Percentiles rank a stretch among this genome's conserved stretches.
Evolutionary conservation across 2,113 vertebrate genomes (phyloP).

Genomic region (Scomber japonicus): DNA sequence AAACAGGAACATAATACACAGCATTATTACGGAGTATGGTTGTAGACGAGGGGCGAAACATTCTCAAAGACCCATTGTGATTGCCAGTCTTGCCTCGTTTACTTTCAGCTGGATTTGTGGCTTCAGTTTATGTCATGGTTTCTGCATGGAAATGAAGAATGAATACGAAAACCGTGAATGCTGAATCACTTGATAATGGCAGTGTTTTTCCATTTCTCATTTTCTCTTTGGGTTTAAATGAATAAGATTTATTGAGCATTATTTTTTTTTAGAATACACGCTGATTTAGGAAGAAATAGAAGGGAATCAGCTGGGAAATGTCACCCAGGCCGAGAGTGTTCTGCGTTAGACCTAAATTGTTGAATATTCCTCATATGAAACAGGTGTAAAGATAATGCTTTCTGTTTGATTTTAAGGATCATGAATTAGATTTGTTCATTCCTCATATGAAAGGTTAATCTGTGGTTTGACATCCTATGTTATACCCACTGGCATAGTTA

Average conservation of each 20-base stretch:
- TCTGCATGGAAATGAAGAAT: constrained; percentile 63
- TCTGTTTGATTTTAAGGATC: constrained; percentile 5
- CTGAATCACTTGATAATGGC: constrained; percentile 59
- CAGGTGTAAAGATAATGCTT: neutral
- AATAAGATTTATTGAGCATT: constrained; percentile 44
- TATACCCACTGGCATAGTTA: too few relatives aligned
- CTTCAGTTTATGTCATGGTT: constrained; percentile 58
- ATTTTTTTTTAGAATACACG: constrained; percentile 11
- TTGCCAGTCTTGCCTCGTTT: constrained; percentile 63
- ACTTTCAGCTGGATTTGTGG: constrained; percentile 67
- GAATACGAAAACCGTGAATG: constrained; percentile 56
- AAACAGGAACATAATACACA: constrained; percentile 71
- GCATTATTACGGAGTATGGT: constrained; percentile 70
- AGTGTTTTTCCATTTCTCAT: constrained; percentile 41
- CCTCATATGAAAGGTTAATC: neutral
- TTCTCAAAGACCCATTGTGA: constrained; percentile 77
- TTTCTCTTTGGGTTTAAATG: constrained; percentile 39
- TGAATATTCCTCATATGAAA: constrained; percentile 3
- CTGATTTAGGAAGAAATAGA: constrained; percentile 19
- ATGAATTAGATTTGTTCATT: neutral
- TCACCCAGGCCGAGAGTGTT: constrained; percentile 5
- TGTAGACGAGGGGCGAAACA: constrained; percentile 74
- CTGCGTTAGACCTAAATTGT: neutral
- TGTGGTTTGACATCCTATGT: too few relatives aligned
- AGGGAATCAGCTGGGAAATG: constrained; percentile 12